These are phyloP conservation scores for Porites lutea DNA, from an alignment of 64 coral and sea anemone genomes.

Conservation along the genomic window DNA sequence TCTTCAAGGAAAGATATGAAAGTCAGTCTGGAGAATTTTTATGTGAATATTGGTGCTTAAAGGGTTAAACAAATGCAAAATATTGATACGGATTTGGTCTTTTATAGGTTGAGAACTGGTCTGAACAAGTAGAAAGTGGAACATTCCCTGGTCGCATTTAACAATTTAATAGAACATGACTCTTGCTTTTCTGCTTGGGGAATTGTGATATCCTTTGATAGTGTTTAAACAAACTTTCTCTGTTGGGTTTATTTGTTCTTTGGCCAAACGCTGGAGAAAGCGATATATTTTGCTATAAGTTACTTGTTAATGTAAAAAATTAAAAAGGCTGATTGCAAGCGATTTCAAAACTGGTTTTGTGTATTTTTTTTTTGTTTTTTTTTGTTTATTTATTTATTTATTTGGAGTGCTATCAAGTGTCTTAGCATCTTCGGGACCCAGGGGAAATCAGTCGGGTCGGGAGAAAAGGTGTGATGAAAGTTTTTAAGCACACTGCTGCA, in stretches of 20 bases:
- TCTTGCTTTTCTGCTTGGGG: not conserved
- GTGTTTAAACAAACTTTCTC: not conserved
- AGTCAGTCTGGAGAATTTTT: too few species aligned
- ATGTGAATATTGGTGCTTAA: too few species aligned
- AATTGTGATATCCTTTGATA: not conserved
- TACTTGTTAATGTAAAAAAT: not conserved
- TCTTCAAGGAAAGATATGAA: too few species aligned
- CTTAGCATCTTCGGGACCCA: too few species aligned
- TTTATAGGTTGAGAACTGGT: slow-evolving; percentile 88
- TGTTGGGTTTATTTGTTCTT: not conserved
- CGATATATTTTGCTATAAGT: not conserved
- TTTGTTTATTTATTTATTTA: too few species aligned
- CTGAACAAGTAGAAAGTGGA: slow-evolving; percentile 87
- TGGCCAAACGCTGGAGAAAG: not conserved
- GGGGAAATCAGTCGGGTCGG: too few species aligned
- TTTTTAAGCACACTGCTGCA: too few species aligned
- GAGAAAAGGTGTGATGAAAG: too few species aligned
- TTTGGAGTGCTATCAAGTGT: too few species aligned
- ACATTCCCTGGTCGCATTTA: slow-evolving; percentile 88
- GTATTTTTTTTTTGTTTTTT: not conserved
- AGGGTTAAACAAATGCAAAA: not conserved
- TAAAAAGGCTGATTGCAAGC: not conserved
- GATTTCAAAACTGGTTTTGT: not conserved
- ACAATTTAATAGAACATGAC: not conserved
- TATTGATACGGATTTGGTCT: not conserved